A percentile compares a stretch with the other conserved stretches of the same genome.
phyloP scores from a whole-genome alignment of 2,888 invertebrate species.

The Tetrapedia diversipes region DNA sequence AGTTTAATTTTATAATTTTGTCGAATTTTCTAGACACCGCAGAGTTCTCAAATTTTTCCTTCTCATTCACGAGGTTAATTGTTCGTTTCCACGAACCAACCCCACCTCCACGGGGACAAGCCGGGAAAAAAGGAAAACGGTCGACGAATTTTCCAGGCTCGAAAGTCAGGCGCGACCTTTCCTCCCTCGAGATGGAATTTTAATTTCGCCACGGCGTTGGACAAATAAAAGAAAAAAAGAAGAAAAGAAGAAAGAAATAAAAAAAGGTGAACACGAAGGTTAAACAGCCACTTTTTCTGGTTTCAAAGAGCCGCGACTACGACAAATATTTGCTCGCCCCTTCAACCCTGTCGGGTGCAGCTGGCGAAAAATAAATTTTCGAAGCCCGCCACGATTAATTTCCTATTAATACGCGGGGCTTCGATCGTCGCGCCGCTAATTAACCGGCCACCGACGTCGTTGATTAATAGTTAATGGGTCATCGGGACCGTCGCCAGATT shows the following conservation, averaged over 20 bases:
- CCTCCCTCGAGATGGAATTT: slow-evolving; percentile 25
- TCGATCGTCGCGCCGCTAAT: slow-evolving; percentile 7
- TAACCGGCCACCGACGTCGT: not conserved
- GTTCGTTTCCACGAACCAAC: not conserved
- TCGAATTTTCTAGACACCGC: not conserved
- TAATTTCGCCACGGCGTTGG: slow-evolving; percentile 33
- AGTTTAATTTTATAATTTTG: too few relatives aligned
- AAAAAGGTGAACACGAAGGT: slow-evolving; percentile 21
- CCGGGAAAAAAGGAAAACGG: not conserved
- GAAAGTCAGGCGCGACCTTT: not conserved
- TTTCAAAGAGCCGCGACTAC: slow-evolving; percentile 39
- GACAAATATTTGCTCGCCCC: slow-evolving; percentile 63
- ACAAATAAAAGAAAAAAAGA: slow-evolving; percentile 43
- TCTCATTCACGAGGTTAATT: slow-evolving; percentile 24
- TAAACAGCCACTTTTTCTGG: slow-evolving; percentile 46
- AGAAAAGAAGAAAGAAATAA: slow-evolving; percentile 35
- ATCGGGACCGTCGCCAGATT: not conserved
- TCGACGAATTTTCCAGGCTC: slow-evolving; percentile 1
- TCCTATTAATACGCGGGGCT: not conserved
- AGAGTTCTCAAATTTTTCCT: not conserved
- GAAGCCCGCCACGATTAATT: slow-evolving; percentile 25
- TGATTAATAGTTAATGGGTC: slow-evolving; percentile 10
- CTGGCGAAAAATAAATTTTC: slow-evolving; percentile 2
- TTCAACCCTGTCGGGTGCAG: slow-evolving; percentile 21
- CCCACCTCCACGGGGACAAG: not conserved